A percentile compares a stretch with the other conserved stretches of the same genome.
These are phyloP conservation scores for Botrylloides violaceus DNA, from an alignment of 23 tunicate species.

Conservation along the genomic window DNA sequence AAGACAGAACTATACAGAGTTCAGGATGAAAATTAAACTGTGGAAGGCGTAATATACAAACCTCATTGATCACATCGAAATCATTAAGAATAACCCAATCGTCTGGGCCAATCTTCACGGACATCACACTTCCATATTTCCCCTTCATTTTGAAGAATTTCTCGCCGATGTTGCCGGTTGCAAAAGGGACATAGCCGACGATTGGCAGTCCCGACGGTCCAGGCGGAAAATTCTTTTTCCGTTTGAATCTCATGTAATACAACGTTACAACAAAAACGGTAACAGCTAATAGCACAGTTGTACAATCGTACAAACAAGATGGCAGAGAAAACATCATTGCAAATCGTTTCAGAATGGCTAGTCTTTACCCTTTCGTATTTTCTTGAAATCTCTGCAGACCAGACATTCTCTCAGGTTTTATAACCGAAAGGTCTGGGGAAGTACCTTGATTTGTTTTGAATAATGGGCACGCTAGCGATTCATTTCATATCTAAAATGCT, in stretches of 20 bases:
- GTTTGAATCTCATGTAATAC: background rate
- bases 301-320: background rate
- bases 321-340: too few species aligned
- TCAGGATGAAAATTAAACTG: background rate
- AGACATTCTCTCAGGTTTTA: too few species aligned
- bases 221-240: slow-evolving; percentile 4
- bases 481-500: too few species aligned
- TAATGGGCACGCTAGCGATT: too few species aligned
- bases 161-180: background rate
- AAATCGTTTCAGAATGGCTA: too few species aligned
- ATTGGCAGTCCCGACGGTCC: slow-evolving; percentile 6
- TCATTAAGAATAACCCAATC: slow-evolving; percentile 17
- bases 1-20: too few species aligned
- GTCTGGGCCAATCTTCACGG: slow-evolving; percentile 5
- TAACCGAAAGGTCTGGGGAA: too few species aligned
- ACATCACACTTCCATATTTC: slow-evolving; percentile 7
- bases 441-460: too few species aligned
- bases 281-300: background rate
- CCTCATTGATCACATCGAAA: slow-evolving; percentile 7
- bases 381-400: too few species aligned
- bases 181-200: slow-evolving; percentile 10
- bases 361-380: too few species aligned
- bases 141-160: background rate
- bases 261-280: background rate
- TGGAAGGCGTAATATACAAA: background rate